Percentiles rank a stretch among this genome's conserved stretches.
Conservation (phyloP, 2,113 vertebrate species). For the Thymallus thymallus region DNA sequence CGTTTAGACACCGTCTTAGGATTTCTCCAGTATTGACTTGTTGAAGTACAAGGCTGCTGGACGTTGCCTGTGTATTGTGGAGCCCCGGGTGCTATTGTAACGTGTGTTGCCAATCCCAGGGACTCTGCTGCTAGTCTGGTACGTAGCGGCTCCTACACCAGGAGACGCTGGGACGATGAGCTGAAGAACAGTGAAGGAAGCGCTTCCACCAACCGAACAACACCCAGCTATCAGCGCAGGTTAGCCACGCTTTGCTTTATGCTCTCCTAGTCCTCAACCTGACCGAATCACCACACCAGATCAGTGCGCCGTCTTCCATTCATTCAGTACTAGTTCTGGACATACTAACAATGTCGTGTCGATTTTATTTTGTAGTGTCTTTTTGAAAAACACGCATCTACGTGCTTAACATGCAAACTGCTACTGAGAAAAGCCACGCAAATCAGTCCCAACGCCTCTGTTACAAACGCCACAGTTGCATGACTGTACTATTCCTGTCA, state of each 20-base stretch:
- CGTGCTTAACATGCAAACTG: slow-evolving; percentile 10
- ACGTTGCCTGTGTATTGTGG: neutral
- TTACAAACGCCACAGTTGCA: slow-evolving; percentile 44
- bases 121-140: slow-evolving; percentile 88
- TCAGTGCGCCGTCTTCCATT: neutral
- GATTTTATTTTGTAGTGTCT: neutral
- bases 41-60: too few relatives aligned
- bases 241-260: slow-evolving; percentile 57
- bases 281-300: neutral
- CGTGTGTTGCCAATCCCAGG: slow-evolving; percentile 74
- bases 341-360: neutral
- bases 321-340: neutral
- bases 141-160: slow-evolving; percentile 91
- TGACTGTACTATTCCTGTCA: slow-evolving; percentile 52
- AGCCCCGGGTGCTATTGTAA: slow-evolving; percentile 19
- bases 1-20: neutral
- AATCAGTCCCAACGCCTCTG: slow-evolving; percentile 21
- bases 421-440: slow-evolving; percentile 28
- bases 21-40: neutral
- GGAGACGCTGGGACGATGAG: slow-evolving; percentile 97
- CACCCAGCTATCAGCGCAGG: slow-evolving; percentile 94
- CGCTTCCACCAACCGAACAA: slow-evolving; percentile 84
- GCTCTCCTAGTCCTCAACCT: too few relatives aligned
- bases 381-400: neutral
- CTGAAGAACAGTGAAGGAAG: slow-evolving; percentile 89